These are phyloP conservation scores for Pagrus major DNA, from an alignment of 2,113 vertebrate genomes.

Conservation along the genomic window DNA sequence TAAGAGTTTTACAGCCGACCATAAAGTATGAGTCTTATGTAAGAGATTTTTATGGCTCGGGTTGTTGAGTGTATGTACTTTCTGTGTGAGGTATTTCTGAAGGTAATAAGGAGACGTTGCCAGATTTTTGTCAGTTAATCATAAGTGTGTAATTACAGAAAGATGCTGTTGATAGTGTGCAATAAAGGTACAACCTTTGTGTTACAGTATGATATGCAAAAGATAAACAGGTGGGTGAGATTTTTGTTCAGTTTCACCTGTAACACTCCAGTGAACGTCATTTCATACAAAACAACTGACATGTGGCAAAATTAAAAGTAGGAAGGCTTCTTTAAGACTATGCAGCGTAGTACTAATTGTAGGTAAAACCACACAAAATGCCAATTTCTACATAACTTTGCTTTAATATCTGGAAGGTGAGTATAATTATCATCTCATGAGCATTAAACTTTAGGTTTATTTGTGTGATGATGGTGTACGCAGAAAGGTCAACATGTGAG, in stretches of 20 bases:
- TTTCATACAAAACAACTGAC: not conserved
- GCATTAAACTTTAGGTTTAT: too few relatives aligned
- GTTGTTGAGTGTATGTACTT: not conserved
- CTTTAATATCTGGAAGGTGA: too few relatives aligned
- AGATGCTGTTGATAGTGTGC: not conserved
- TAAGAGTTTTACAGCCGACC: constrained; percentile 49
- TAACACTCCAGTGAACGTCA: not conserved
- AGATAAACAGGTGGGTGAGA: not conserved
- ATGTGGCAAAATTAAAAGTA: too few relatives aligned
- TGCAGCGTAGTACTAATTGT: too few relatives aligned
- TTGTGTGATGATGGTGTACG: too few relatives aligned
- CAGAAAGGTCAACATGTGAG: too few relatives aligned
- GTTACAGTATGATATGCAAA: too few relatives aligned
- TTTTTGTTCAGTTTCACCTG: not conserved
- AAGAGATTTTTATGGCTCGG: constrained; percentile 45
- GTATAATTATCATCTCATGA: too few relatives aligned
- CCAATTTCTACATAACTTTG: too few relatives aligned
- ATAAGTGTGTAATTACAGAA: constrained; percentile 7
- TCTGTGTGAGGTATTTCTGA: not conserved
- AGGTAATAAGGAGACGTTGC: not conserved
- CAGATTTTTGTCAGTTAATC: constrained; percentile 32
- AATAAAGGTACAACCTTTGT: not conserved
- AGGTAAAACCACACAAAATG: too few relatives aligned
- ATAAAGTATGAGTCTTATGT: constrained; percentile 53
- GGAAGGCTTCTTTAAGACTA: too few relatives aligned